phyloP scores from a whole-genome alignment of 2,113 vertebrate species.

The Oncorhynchus clarkii region DNA sequence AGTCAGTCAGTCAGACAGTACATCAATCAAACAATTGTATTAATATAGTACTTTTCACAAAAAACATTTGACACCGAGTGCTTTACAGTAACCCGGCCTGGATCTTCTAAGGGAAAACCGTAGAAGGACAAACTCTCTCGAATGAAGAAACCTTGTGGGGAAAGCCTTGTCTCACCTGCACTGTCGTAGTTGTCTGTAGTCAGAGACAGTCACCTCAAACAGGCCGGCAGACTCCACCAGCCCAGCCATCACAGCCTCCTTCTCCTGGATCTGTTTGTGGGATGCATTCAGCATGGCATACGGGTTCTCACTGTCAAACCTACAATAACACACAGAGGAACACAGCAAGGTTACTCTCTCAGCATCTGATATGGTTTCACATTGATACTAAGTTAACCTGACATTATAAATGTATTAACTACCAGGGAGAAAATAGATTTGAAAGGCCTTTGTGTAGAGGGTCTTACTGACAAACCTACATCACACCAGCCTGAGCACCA shows the following conservation, averaged over 20 bases:
- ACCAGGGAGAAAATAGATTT: too few species aligned
- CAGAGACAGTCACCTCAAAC: constrained; percentile 88
- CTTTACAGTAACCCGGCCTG: too few species aligned
- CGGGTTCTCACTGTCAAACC: constrained; percentile 69
- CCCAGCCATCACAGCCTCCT: constrained; percentile 82
- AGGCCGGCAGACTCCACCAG: constrained; percentile 82
- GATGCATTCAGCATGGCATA: constrained; percentile 79
- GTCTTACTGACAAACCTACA: constrained; percentile 70
- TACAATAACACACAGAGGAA: constrained; percentile 20
- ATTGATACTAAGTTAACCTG: constrained; percentile 9
- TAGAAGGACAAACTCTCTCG: too few species aligned
- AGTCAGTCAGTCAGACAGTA: too few species aligned
- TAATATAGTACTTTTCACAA: too few species aligned
- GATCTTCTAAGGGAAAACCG: too few species aligned
- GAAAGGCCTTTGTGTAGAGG: constrained; percentile 75
- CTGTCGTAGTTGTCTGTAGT: constrained; percentile 86
- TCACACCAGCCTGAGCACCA: background rate
- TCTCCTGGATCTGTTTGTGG: constrained; percentile 79
- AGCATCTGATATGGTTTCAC: background rate
- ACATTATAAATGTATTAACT: too few species aligned
- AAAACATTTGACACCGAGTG: too few species aligned
- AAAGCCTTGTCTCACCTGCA: constrained; percentile 76
- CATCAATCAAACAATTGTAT: too few species aligned
- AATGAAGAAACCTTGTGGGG: background rate
- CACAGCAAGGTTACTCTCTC: constrained; percentile 2